A percentile compares a stretch with the other conserved stretches of the same genome.
Evolutionary conservation across 2,888 invertebrate species (phyloP).

Genomic region (Scaptomyza parva): DNA sequence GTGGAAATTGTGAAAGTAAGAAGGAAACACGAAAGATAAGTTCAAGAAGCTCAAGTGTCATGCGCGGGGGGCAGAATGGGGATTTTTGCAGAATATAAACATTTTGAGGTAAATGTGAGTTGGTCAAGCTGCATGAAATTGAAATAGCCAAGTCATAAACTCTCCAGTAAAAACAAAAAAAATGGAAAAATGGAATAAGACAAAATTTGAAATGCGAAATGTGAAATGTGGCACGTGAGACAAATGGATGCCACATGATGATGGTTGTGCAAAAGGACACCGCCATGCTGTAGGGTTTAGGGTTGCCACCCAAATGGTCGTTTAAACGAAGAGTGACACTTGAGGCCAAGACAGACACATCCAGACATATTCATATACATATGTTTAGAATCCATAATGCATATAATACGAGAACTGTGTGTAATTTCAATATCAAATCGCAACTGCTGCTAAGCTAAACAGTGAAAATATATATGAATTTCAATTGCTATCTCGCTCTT

Average conservation of each 20-base stretch:
- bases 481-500: constrained; percentile 12
- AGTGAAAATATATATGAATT: constrained; percentile 37
- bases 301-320: constrained; percentile 48
- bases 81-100: constrained; percentile 8
- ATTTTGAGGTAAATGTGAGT: constrained; percentile 59
- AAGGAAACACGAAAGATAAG: constrained; percentile 35
- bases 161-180: constrained; percentile 6
- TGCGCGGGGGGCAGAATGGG: neutral
- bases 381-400: neutral
- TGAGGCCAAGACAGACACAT: constrained; percentile 5
- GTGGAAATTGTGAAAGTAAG: constrained; percentile 60
- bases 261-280: constrained; percentile 1
- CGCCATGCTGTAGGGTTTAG: constrained; percentile 26
- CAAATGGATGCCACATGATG: constrained; percentile 31
- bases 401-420: constrained; percentile 11
- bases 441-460: constrained; percentile 12
- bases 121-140: constrained; percentile 80
- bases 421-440: constrained; percentile 45
- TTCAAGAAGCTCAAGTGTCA: constrained; percentile 51
- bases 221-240: constrained; percentile 51
- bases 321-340: constrained; percentile 46
- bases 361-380: no score
- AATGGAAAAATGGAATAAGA: constrained; percentile 46
- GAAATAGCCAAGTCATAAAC: constrained; percentile 77
- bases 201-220: constrained; percentile 59